Evolutionary conservation across 2,797 vertebrate species (phyloP).

Genomic region (Psittacula derbiana): DNA sequence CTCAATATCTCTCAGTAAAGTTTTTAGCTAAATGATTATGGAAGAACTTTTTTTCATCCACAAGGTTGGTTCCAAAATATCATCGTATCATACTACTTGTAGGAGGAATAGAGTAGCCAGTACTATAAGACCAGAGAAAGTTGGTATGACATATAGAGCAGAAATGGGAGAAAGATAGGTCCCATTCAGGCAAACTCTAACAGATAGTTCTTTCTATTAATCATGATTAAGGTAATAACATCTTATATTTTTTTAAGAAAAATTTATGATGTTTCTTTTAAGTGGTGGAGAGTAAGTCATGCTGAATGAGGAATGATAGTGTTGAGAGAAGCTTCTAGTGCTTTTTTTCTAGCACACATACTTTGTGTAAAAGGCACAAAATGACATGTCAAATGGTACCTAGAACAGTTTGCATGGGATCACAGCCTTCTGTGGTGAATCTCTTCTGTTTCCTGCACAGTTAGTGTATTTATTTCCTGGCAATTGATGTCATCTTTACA

Average conservation of each 20-base stretch:
- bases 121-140: background rate
- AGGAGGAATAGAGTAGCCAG: background rate
- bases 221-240: background rate
- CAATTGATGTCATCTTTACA: background rate
- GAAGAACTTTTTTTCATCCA: background rate
- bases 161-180: background rate
- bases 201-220: background rate
- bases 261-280: background rate
- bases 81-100: background rate
- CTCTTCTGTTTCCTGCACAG: background rate
- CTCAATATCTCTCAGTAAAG: background rate
- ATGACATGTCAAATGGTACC: accelerated
- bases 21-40: background rate
- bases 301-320: background rate
- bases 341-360: accelerated
- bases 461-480: background rate
- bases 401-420: background rate
- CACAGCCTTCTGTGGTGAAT: background rate
- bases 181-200: background rate
- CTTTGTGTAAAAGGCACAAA: background rate
- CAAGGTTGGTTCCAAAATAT: background rate
- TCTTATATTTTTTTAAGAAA: background rate
- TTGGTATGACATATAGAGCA: background rate
- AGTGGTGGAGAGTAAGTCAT: background rate
- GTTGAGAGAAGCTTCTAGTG: background rate